phyloP scores from a whole-genome alignment of 1,140 invertebrate genomes.

The Aphaenogaster rudis region DNA sequence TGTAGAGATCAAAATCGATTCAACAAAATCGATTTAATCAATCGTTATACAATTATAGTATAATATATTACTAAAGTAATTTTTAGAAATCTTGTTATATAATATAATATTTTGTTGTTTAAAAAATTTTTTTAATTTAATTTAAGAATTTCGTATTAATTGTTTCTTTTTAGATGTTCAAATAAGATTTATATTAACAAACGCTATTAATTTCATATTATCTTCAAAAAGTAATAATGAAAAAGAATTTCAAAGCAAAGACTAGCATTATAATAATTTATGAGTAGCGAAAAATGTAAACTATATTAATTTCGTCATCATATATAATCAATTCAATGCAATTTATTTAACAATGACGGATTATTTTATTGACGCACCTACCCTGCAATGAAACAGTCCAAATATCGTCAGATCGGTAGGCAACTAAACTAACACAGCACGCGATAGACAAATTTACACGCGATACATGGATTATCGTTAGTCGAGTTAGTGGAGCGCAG shows the following conservation, averaged over 20 bases:
- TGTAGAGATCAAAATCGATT: not conserved
- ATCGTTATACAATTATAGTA: not conserved
- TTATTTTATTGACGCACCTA: not conserved
- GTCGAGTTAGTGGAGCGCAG: slow-evolving; percentile 44
- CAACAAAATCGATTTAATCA: not conserved
- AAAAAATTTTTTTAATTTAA: not conserved
- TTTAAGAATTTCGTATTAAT: not conserved
- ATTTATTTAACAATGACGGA: not conserved
- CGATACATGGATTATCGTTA: slow-evolving; percentile 43
- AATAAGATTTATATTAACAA: not conserved
- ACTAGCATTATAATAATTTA: not conserved
- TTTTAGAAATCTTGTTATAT: not conserved
- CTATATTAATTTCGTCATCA: not conserved
- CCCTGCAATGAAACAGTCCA: not conserved
- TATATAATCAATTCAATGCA: not conserved
- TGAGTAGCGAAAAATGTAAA: not conserved
- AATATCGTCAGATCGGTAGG: not conserved
- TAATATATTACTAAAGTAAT: not conserved
- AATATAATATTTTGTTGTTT: not conserved
- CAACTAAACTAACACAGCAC: slow-evolving; percentile 9
- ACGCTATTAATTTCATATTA: not conserved
- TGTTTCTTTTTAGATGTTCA: not conserved
- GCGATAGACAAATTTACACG: slow-evolving; percentile 31
- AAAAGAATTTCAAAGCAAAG: not conserved
- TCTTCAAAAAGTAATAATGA: not conserved